phyloP scores from a whole-genome alignment of 2,797 vertebrate genomes.

The Tauraco hartlaubi region DNA sequence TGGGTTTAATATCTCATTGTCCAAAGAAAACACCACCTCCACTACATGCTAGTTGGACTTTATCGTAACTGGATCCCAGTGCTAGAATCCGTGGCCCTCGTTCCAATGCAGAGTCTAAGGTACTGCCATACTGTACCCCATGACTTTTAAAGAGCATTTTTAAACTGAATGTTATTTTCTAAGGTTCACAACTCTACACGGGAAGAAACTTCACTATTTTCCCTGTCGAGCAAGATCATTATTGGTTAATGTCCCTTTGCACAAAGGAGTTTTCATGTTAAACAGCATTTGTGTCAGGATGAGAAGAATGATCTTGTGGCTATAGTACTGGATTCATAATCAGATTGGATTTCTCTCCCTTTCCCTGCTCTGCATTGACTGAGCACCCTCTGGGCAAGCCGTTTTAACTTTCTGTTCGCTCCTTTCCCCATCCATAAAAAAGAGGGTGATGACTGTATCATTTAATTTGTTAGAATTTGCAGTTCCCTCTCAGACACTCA shows the following conservation, averaged over 20 bases:
- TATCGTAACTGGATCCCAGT: not conserved
- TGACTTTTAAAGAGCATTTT: not conserved
- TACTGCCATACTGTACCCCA: not conserved
- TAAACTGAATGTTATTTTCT: not conserved
- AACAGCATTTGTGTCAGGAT: not conserved
- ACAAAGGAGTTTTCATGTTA: not conserved
- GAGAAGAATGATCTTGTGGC: slow-evolving; percentile 31
- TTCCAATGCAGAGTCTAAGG: not conserved
- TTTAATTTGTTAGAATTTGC: not conserved
- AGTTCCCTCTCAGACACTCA: not conserved
- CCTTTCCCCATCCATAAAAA: not conserved
- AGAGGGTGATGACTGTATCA: not conserved
- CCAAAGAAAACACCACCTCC: slow-evolving; percentile 23
- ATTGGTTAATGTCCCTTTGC: not conserved
- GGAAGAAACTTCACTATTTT: not conserved
- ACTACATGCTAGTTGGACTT: not conserved
- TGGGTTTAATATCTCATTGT: not conserved
- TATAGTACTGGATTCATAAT: not conserved
- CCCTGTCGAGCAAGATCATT: not conserved
- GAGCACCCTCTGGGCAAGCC: slow-evolving; percentile 17
- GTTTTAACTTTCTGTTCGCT: not conserved
- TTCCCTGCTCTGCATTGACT: not conserved
- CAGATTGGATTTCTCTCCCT: slow-evolving; percentile 28
- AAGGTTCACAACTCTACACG: not conserved
- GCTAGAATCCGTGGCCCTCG: not conserved